Conservation (phyloP, 2,888 invertebrate genomes). For the Mesopsocus fuscifrons region DNA sequence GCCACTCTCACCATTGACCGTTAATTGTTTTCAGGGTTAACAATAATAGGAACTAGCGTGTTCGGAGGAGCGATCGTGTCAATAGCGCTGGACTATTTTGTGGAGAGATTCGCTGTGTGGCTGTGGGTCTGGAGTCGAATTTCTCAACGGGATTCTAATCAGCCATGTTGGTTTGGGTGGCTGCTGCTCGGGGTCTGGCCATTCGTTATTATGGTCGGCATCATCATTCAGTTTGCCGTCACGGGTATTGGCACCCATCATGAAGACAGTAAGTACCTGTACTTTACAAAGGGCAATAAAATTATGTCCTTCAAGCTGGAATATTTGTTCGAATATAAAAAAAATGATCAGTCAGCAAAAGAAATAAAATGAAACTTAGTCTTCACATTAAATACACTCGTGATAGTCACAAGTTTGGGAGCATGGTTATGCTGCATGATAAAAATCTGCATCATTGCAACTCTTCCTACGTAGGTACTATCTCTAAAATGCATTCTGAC, state of each 20-base stretch:
- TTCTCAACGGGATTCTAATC: constrained; percentile 25
- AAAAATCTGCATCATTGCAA: too few species aligned
- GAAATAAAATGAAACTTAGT: too few species aligned
- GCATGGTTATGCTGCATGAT: too few species aligned
- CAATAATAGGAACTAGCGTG: constrained; percentile 53
- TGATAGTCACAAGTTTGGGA: too few species aligned
- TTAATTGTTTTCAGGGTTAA: constrained; percentile 39
- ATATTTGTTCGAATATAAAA: too few species aligned
- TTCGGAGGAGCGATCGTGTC: constrained; percentile 56
- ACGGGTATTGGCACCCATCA: constrained; percentile 47
- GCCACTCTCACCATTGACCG: too few species aligned
- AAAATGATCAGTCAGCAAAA: too few species aligned
- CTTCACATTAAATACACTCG: too few species aligned
- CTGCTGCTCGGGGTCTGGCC: constrained; percentile 55
- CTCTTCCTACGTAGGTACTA: too few species aligned
- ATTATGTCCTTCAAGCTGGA: too few species aligned
- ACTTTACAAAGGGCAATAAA: too few species aligned
- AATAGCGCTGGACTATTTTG: constrained; percentile 51
- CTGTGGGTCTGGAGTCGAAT: constrained; percentile 31
- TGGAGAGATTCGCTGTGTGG: constrained; percentile 49
- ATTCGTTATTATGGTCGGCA: constrained; percentile 42
- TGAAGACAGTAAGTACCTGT: constrained; percentile 36
- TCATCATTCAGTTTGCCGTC: constrained; percentile 45
- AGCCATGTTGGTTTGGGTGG: constrained; percentile 56
- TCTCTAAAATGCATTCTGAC: too few species aligned